phyloP scores from a whole-genome alignment of 2,888 invertebrate species.

The Dioctria linearis region DNA sequence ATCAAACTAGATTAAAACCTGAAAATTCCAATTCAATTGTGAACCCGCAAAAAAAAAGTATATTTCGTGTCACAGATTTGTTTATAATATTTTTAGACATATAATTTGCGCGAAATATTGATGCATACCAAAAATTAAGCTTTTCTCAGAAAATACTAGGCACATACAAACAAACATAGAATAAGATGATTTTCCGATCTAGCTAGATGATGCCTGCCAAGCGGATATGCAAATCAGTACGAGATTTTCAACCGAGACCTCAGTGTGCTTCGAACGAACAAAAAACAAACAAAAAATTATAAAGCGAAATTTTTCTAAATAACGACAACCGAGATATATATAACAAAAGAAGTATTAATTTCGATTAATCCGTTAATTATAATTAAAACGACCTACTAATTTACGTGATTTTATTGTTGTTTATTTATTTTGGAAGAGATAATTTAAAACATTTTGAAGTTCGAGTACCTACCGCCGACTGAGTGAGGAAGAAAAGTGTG shows the following conservation, averaged over 20 bases:
- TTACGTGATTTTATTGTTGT: not conserved
- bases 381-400: not conserved
- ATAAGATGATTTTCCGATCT: not conserved
- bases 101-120: conserved; percentile 3
- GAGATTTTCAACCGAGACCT: conserved; percentile 49
- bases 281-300: conserved; percentile 16
- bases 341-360: not conserved
- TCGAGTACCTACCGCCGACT: not conserved
- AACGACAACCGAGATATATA: not conserved
- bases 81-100: conserved; percentile 12
- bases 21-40: conserved; percentile 19
- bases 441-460: not conserved
- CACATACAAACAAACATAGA: not conserved
- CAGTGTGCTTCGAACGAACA: conserved; percentile 43
- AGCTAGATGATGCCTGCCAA: not conserved
- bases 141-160: conserved; percentile 28
- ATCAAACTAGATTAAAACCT: no score
- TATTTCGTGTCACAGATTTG: not conserved
- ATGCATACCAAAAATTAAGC: conserved; percentile 36
- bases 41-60: not conserved
- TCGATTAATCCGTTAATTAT: not conserved
- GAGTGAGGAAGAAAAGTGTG: not conserved
- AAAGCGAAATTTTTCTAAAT: conserved; percentile 16
- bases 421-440: not conserved
- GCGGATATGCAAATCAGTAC: conserved; percentile 47